Percentiles rank a stretch among this genome's conserved stretches.
Evolutionary conservation across 2,888 invertebrate species (phyloP).

Genomic region (Congeria kusceri): DNA sequence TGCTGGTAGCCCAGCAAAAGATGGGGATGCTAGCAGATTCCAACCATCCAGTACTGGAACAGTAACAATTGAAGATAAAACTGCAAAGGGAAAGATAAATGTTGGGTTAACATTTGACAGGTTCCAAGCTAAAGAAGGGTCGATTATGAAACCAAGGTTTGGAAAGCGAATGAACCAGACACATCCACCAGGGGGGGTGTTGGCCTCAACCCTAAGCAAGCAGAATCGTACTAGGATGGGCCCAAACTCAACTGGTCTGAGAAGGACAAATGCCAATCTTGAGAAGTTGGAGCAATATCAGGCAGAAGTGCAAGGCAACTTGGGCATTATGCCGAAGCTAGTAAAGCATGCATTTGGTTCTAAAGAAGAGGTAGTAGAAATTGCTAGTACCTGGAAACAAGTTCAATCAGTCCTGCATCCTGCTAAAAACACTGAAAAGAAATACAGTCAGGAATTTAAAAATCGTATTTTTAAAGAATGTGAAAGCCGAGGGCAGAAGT

Average conservation of each 20-base stretch:
- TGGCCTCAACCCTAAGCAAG: neutral
- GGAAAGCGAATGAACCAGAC: neutral
- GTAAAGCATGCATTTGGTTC: constrained; percentile 37
- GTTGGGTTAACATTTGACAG: constrained; percentile 30
- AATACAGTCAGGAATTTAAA: constrained; percentile 55
- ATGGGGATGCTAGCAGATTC: neutral
- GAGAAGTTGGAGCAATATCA: constrained; percentile 30
- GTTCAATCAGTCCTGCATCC: constrained; percentile 55
- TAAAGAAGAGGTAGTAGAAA: constrained; percentile 42
- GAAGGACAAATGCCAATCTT: neutral
- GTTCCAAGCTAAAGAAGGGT: constrained; percentile 28
- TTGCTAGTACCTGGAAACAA: constrained; percentile 63
- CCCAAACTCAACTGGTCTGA: constrained; percentile 33
- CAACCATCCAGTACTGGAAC: neutral
- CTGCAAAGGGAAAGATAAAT: constrained; percentile 15
- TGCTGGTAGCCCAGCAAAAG: neutral
- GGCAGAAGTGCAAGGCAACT: constrained; percentile 45
- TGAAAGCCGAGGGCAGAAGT: constrained; percentile 52
- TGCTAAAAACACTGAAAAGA: constrained; percentile 34
- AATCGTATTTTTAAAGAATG: constrained; percentile 52
- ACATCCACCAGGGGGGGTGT: neutral
- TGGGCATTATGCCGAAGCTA: constrained; percentile 60
- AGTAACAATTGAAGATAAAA: constrained; percentile 3
- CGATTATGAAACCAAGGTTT: constrained; percentile 42
- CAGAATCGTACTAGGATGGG: constrained; percentile 54